These are phyloP conservation scores for Harpalus rufipes DNA, from an alignment of 2,888 invertebrate genomes.

Conservation along the genomic window DNA sequence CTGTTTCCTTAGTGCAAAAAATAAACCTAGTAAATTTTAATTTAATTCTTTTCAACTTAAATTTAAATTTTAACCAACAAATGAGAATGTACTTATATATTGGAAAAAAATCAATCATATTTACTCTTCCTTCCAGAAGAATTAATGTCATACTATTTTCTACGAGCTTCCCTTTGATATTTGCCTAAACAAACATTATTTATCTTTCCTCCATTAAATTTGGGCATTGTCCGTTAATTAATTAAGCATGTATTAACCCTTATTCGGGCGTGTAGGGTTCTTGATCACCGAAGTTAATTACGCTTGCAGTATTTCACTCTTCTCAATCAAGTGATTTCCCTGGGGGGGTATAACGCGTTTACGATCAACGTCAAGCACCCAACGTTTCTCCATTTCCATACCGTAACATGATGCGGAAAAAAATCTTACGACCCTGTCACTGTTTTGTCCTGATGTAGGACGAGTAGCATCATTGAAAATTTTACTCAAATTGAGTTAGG, in stretches of 20 bases:
- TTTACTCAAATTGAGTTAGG: constrained; percentile 50
- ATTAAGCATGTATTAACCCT: constrained; percentile 6
- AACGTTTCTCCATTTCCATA: constrained; percentile 36
- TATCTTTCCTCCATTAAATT: background rate
- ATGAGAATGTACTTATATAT: too few relatives aligned
- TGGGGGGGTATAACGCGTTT: constrained; percentile 32
- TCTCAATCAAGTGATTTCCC: constrained; percentile 44
- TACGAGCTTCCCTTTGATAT: background rate
- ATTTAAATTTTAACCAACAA: too few relatives aligned
- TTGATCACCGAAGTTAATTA: constrained; percentile 42
- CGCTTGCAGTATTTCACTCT: constrained; percentile 16
- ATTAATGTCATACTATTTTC: too few relatives aligned
- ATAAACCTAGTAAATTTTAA: too few relatives aligned
- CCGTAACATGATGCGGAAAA: background rate
- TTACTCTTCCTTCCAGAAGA: too few relatives aligned
- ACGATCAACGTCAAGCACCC: background rate
- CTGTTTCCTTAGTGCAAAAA: too few relatives aligned
- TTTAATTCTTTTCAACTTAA: too few relatives aligned
- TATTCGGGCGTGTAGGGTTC: constrained; percentile 23
- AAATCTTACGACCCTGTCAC: background rate
- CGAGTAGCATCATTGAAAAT: constrained; percentile 36
- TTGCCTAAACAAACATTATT: background rate
- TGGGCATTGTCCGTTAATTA: background rate
- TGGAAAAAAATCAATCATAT: too few relatives aligned
- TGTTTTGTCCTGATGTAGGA: background rate